phyloP scores from a whole-genome alignment of 2,797 vertebrate species.

The Mus minutoides region DNA sequence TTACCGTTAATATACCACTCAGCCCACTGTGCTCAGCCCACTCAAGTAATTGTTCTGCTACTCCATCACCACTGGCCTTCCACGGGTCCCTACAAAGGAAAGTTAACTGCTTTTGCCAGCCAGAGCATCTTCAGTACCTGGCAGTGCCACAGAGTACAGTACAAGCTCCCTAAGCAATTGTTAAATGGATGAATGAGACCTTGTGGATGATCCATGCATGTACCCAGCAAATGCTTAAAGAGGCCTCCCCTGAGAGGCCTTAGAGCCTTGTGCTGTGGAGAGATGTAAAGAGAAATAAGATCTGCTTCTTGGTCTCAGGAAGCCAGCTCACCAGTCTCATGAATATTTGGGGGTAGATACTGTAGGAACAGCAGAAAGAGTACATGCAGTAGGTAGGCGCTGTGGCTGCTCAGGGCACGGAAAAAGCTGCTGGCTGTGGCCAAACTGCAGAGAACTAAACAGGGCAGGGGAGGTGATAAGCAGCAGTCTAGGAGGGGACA shows the following conservation, averaged over 20 bases:
- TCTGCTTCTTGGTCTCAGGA: not conserved
- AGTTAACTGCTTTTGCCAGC: not conserved
- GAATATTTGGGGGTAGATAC: not conserved
- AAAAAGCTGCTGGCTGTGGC: not conserved
- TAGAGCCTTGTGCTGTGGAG: not conserved
- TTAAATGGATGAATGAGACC: not conserved
- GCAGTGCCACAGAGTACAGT: not conserved
- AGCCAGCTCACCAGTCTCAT: not conserved
- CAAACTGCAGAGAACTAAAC: not conserved
- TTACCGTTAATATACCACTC: not conserved
- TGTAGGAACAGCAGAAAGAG: not conserved
- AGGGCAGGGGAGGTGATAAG: not conserved
- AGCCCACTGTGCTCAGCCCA: not conserved
- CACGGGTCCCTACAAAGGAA: not conserved
- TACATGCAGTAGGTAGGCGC: no score
- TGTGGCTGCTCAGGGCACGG: not conserved
- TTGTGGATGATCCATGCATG: not conserved
- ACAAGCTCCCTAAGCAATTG: not conserved
- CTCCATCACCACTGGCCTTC: not conserved
- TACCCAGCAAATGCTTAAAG: not conserved
- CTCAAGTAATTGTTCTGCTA: not conserved
- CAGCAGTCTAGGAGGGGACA: not conserved
- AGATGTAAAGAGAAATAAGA: not conserved
- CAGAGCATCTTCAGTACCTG: not conserved
- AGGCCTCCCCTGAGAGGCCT: not conserved